Evolutionary conservation across 2,797 vertebrate genomes (phyloP), one percentile per base, ranked within the genome.

Genomic region (Octomys mimax): DNA sequence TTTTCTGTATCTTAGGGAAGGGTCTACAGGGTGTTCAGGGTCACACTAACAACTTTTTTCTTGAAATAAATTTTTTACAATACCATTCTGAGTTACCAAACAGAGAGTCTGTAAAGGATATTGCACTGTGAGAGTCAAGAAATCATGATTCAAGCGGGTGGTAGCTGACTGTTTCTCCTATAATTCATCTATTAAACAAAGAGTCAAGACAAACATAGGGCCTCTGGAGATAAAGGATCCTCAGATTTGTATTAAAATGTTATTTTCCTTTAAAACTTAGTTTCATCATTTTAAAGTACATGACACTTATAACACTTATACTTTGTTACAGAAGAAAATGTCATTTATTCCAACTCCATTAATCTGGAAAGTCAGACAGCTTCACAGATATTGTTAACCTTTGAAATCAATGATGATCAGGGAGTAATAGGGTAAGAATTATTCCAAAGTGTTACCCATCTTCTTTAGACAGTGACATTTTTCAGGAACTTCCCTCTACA

Each of bases 231-330:
- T 1, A 49, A 86, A 78, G 49, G 33, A 22, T 57, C 52, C 57
- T 85, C 36, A 81, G 33, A 83, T 80, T 14, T 64, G 54, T 71
- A 75, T 68, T 57, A 61, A 93, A 90, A 93, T 46, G 73, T 21
- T 93, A 18, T 95, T 95, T 96, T 95, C 83, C 86, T 96, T 73
- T 93, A 70, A 93, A 95, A 85, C 39, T 68, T 90, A 71, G 28
- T 94, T 95, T 94, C n/a, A 52, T 80, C 59, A 42, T 87, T 93
- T 88, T 90, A 52, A 97, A 96, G 90, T 73, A 85, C 71, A 14
- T 39, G 54, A 19, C 84, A 80, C 54, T 92, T 91, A 68, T 0
- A 95, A 85, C 89, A 82, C 66, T n/a, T 92, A 61, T 71, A 89
- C 68, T 92, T 88, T 82, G 57, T 57, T 88, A 52, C 81, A 88